phyloP scores from a whole-genome alignment of 2,113 vertebrate genomes.

The Nibea coibor region DNA sequence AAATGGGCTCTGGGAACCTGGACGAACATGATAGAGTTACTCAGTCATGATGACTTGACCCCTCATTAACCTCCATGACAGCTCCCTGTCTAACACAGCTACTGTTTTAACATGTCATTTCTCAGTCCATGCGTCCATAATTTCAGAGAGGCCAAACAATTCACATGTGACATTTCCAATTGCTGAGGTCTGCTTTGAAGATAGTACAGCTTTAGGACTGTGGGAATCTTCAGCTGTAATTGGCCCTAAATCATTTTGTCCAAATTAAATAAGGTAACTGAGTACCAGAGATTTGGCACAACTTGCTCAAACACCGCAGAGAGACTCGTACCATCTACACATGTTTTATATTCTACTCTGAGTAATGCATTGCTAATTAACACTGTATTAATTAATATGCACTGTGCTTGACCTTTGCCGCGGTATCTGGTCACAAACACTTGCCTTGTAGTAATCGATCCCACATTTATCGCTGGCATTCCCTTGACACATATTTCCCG shows the following conservation, averaged over 20 bases:
- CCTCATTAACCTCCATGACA: slow-evolving; percentile 22
- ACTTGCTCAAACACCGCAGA: neutral
- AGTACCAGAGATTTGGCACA: slow-evolving; percentile 53
- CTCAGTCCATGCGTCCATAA: slow-evolving; percentile 4
- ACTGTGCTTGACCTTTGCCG: slow-evolving; percentile 39
- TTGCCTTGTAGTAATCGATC: slow-evolving; percentile 87
- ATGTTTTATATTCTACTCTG: slow-evolving; percentile 34
- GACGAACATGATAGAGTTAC: slow-evolving; percentile 8
- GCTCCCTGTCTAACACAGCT: neutral
- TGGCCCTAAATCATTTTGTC: slow-evolving; percentile 35
- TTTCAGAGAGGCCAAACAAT: slow-evolving; percentile 36
- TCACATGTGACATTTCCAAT: slow-evolving; percentile 31
- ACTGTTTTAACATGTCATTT: slow-evolving; percentile 33
- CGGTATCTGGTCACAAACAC: slow-evolving; percentile 57
- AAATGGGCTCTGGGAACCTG: slow-evolving; percentile 34
- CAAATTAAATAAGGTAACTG: slow-evolving; percentile 69
- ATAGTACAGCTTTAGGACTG: slow-evolving; percentile 21
- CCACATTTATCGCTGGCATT: slow-evolving; percentile 84
- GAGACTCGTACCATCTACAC: neutral
- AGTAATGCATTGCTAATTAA: slow-evolving; percentile 38
- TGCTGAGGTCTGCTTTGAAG: slow-evolving; percentile 40
- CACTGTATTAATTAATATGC: slow-evolving; percentile 19
- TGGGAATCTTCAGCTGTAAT: slow-evolving; percentile 43
- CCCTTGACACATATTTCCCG: slow-evolving; percentile 82
- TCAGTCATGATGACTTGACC: slow-evolving; percentile 16